Conservation (phyloP, 2,888 invertebrate species). For the Limnephilus auricula region DNA sequence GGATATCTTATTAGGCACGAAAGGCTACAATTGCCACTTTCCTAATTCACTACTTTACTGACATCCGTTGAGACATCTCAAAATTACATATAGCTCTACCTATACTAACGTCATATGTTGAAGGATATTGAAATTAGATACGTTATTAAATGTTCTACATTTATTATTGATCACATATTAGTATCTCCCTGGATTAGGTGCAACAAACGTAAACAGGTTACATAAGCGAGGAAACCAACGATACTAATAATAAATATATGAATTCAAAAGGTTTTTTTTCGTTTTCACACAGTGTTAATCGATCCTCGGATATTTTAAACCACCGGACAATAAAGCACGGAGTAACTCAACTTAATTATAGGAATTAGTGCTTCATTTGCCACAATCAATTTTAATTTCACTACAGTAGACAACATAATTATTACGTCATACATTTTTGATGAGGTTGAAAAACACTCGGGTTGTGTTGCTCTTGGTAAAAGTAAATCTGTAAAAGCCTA, state of each 20-base stretch:
- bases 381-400: conserved; percentile 2
- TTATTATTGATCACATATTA: no score
- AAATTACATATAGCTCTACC: no score
- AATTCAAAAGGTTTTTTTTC: not conserved
- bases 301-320: not conserved
- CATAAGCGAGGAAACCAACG: not conserved
- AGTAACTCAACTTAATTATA: conserved; percentile 24
- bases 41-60: no score
- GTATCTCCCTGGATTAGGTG: not conserved
- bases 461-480: not conserved
- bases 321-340: not conserved
- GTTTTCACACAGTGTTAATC: not conserved
- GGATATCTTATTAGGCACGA: no score
- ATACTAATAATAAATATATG: not conserved
- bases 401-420: conserved; percentile 20
- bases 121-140: no score
- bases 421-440: conserved; percentile 12
- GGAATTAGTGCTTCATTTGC: conserved; percentile 39
- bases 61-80: no score
- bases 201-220: not conserved
- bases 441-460: not conserved
- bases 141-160: no score
- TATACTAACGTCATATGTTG: no score
- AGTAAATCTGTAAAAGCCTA: not conserved
- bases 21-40: no score